Evolutionary conservation across 1,140 invertebrate species (phyloP).

Genomic region (Drosophila aff.): DNA sequence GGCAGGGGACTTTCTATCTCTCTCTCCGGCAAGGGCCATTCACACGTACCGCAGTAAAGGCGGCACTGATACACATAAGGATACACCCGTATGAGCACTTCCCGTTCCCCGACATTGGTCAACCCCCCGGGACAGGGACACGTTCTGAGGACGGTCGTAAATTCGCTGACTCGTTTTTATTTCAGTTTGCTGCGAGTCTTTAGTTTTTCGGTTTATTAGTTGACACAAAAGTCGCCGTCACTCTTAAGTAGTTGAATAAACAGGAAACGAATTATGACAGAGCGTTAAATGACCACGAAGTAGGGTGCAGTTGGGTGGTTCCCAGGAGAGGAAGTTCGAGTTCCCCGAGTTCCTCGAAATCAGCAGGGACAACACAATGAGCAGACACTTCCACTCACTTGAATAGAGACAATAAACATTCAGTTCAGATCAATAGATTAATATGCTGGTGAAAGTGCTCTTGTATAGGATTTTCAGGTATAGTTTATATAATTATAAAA

Average conservation of each 20-base stretch:
- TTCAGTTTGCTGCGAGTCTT: slow-evolving; percentile 40
- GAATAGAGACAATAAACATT: slow-evolving; percentile 27
- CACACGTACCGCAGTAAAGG: slow-evolving; percentile 73
- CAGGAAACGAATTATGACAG: slow-evolving; percentile 55
- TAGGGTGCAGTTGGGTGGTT: slow-evolving; percentile 31
- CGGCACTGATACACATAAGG: slow-evolving; percentile 72
- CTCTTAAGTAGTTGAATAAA: slow-evolving; percentile 58
- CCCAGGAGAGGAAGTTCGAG: slow-evolving; percentile 9
- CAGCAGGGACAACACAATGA: slow-evolving; percentile 12
- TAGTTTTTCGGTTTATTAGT: slow-evolving; percentile 54
- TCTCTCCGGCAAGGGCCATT: slow-evolving; percentile 47
- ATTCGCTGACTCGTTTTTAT: slow-evolving; percentile 58
- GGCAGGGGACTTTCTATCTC: slow-evolving; percentile 40
- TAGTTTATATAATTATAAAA: background rate
- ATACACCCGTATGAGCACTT: slow-evolving; percentile 37
- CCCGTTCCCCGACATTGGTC: slow-evolving; percentile 31
- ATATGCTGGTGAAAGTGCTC: slow-evolving; percentile 9
- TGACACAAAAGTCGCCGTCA: slow-evolving; percentile 57
- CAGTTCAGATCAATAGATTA: slow-evolving; percentile 25
- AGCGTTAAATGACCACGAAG: slow-evolving; percentile 60
- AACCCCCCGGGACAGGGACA: slow-evolving; percentile 46
- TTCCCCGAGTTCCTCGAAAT: slow-evolving; percentile 12
- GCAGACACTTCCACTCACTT: slow-evolving; percentile 43
- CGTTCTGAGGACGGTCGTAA: slow-evolving; percentile 58
- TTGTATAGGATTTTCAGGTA: background rate